Percentiles rank a stretch among this genome's conserved stretches.
These are phyloP conservation scores for Lypha dubia DNA, from an alignment of 2,888 invertebrate genomes.

Conservation along the genomic window DNA sequence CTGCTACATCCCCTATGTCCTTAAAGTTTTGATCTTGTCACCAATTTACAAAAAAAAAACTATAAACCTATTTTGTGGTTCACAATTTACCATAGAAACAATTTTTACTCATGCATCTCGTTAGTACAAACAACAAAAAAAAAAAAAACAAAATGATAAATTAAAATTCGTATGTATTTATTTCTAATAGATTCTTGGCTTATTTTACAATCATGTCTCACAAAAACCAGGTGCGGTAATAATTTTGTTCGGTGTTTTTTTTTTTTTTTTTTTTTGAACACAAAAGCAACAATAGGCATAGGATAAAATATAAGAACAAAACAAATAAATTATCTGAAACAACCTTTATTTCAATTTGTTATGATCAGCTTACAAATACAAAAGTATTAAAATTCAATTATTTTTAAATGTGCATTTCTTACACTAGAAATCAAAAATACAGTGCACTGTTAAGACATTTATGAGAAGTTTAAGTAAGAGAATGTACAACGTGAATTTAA, in stretches of 20 bases:
- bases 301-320: slow-evolving; percentile 30
- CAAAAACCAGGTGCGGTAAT: slow-evolving; percentile 65
- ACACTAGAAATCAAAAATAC: background rate
- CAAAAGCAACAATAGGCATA: slow-evolving; percentile 52
- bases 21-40: slow-evolving; percentile 1
- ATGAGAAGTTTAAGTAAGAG: background rate
- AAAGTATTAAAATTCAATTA: slow-evolving; percentile 48
- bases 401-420: background rate
- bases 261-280: slow-evolving; percentile 13
- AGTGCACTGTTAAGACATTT: no score
- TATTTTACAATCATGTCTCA: slow-evolving; percentile 46
- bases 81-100: background rate
- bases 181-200: slow-evolving; percentile 26
- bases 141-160: slow-evolving; percentile 42
- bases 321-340: background rate
- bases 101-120: slow-evolving; percentile 8
- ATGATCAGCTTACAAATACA: slow-evolving; percentile 43
- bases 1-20: background rate
- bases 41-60: background rate
- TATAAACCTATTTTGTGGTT: background rate
- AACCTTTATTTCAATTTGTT: slow-evolving; percentile 32
- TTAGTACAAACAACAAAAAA: no score
- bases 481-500: background rate
- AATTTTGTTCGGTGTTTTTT: slow-evolving; percentile 25
- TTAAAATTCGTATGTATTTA: slow-evolving; percentile 22